phyloP scores from a whole-genome alignment of 2,113 vertebrate genomes.

The Heteronetta atricapilla region DNA sequence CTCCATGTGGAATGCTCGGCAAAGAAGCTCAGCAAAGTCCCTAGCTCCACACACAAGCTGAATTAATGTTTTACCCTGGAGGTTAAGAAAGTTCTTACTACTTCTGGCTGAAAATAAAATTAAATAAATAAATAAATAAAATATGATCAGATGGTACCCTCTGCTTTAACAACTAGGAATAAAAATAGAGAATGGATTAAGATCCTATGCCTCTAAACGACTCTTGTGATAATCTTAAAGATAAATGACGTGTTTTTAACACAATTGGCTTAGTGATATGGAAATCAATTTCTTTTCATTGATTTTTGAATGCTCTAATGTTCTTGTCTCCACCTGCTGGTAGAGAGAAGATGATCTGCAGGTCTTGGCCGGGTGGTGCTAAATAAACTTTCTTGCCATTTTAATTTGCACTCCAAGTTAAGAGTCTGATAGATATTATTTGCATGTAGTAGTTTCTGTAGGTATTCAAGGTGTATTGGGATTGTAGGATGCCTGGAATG shows the following conservation, averaged over 20 bases:
- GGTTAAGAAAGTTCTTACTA: background rate
- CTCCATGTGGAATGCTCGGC: fast-evolving
- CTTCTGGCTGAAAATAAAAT: background rate
- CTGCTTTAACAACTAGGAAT: background rate
- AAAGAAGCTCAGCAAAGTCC: background rate
- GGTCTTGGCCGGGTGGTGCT: background rate
- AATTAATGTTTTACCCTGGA: background rate
- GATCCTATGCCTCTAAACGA: background rate
- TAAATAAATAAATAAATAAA: background rate
- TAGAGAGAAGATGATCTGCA: background rate
- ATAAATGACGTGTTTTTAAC: background rate
- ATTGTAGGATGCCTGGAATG: background rate
- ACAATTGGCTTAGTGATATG: background rate
- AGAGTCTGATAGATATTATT: background rate
- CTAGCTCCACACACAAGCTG: too few species aligned
- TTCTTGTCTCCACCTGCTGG: slow-evolving; percentile 63
- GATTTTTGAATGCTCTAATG: background rate
- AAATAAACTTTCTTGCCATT: background rate
- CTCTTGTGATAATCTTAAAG: background rate
- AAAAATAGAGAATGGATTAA: background rate
- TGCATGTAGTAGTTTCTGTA: background rate
- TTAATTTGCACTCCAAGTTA: background rate
- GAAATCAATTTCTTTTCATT: background rate
- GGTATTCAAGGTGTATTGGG: background rate
- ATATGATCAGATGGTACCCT: background rate